Conservation (phyloP, 2,888 invertebrate genomes). For the Machimus atricapillus region DNA sequence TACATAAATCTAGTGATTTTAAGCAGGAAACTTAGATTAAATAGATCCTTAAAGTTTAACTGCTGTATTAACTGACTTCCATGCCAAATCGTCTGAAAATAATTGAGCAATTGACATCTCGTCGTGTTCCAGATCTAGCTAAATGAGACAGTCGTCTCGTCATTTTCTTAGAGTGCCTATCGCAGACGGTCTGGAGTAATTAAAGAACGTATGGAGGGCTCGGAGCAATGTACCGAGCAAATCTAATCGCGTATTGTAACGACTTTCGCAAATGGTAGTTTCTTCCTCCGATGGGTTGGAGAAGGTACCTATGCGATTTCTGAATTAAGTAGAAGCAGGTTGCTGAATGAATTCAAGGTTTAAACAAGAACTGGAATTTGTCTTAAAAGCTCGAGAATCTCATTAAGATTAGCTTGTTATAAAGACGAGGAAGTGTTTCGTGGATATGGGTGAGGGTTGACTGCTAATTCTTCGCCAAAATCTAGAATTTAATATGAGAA, state of each 20-base stretch:
- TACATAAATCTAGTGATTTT: too few relatives aligned
- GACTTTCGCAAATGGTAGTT: neutral
- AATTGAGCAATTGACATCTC: neutral
- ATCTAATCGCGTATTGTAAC: neutral
- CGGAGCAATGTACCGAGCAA: neutral
- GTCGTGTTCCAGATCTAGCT: neutral
- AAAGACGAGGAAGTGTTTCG: neutral
- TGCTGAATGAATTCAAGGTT: neutral
- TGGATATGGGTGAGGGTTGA: neutral
- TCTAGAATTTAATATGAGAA: neutral
- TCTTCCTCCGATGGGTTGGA: neutral
- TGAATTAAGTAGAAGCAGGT: neutral
- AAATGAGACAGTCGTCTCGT: neutral
- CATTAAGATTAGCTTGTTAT: neutral
- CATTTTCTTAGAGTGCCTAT: neutral
- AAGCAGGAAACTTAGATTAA: neutral
- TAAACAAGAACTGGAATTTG: neutral
- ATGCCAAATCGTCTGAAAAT: neutral
- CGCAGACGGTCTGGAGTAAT: neutral
- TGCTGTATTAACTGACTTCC: neutral
- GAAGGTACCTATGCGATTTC: neutral
- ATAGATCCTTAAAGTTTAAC: neutral
- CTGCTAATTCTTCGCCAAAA: neutral
- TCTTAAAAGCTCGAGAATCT: neutral
- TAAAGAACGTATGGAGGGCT: neutral